phyloP scores from a whole-genome alignment of 2,888 invertebrate species.

The Scaptomyza tumidula region DNA sequence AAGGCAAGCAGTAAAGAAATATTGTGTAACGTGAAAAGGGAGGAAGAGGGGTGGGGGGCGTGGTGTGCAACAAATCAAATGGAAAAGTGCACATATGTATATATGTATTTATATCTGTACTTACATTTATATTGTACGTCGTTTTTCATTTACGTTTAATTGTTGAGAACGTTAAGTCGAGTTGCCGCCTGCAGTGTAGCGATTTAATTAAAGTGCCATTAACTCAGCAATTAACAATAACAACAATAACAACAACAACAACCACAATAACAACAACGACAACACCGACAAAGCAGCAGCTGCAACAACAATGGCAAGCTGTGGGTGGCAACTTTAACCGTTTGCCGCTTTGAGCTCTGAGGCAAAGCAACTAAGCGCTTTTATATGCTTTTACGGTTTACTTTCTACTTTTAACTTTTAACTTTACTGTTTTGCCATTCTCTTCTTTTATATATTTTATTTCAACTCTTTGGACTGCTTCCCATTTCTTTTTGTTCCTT shows the following conservation, averaged over 20 bases:
- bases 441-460: not conserved
- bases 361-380: constrained; percentile 46
- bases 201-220: constrained; percentile 84
- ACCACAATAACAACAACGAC: constrained; percentile 33
- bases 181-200: constrained; percentile 70
- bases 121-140: not conserved
- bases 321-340: constrained; percentile 51
- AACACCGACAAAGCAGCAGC: constrained; percentile 40
- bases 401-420: constrained; percentile 1
- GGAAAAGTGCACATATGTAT: not conserved
- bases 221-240: constrained; percentile 83
- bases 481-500: constrained; percentile 25
- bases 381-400: constrained; percentile 32
- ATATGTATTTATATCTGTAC: not conserved
- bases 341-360: constrained; percentile 46
- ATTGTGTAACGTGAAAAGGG: not conserved
- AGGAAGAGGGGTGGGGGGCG: not conserved
- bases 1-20: constrained; percentile 55
- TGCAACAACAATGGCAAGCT: constrained; percentile 47
- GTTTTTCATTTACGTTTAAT: constrained; percentile 33
- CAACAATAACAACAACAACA: constrained; percentile 55
- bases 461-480: constrained; percentile 16
- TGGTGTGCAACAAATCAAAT: not conserved
- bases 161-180: constrained; percentile 20
- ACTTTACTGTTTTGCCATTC: constrained; percentile 4